phyloP scores from a whole-genome alignment of 92 coral and sea anemone genomes.

The Micromussa lordhowensis region DNA sequence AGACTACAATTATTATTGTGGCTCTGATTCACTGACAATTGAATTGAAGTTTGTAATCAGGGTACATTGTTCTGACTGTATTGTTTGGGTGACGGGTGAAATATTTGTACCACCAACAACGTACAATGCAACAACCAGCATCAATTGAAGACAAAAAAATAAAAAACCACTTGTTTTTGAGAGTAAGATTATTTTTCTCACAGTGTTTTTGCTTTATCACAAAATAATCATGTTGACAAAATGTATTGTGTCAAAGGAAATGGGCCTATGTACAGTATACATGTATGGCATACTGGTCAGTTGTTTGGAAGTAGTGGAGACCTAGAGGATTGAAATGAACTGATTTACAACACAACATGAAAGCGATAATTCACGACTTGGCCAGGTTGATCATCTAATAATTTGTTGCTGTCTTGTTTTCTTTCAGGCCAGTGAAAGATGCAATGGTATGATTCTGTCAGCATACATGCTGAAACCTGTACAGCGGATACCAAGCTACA shows the following conservation, averaged over 20 bases:
- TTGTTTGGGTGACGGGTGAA: not conserved
- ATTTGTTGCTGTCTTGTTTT: not conserved
- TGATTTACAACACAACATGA: no score
- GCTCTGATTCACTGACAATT: no score
- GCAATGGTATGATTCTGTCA: slow-evolving; percentile 80
- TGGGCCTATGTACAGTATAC: not conserved
- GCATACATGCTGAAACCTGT: slow-evolving; percentile 97
- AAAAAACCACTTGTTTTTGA: not conserved
- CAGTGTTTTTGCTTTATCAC: not conserved
- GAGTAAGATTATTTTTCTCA: not conserved
- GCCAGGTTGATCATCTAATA: not conserved
- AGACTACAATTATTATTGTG: no score
- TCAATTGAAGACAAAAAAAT: not conserved
- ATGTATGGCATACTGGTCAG: not conserved
- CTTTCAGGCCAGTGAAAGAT: slow-evolving; percentile 80
- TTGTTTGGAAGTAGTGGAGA: no score
- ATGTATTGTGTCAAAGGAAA: no score
- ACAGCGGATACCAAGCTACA: slow-evolving; percentile 97
- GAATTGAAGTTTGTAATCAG: no score
- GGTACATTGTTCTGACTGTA: not conserved
- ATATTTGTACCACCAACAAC: not conserved
- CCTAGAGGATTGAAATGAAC: no score
- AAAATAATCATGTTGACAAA: not conserved
- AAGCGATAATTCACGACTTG: no score
- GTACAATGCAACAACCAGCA: not conserved